These are phyloP conservation scores for Onychorhynchus coronatus DNA, from an alignment of 2,113 vertebrate species.

Conservation along the genomic window DNA sequence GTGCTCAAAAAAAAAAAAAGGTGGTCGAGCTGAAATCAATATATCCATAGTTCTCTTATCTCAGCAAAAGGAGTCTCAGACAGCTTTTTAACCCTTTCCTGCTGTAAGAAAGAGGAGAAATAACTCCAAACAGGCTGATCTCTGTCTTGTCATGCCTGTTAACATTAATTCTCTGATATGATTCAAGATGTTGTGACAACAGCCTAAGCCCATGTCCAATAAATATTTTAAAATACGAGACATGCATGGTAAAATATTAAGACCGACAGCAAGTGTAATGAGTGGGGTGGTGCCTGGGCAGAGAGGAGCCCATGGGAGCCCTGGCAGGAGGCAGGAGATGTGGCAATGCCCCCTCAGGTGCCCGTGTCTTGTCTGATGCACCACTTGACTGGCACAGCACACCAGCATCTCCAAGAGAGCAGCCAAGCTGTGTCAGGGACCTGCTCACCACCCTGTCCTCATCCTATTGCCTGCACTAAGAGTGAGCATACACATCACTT, in stretches of 20 bases:
- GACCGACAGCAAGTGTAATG: not conserved
- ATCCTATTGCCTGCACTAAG: not conserved
- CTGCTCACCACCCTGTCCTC: not conserved
- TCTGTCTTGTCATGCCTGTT: not conserved
- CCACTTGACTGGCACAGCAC: not conserved
- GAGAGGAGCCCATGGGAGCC: not conserved
- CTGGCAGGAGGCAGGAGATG: not conserved
- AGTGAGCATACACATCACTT: not conserved
- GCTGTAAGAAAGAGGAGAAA: not conserved
- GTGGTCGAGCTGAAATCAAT: conserved; percentile 25
- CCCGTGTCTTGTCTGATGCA: too few species aligned
- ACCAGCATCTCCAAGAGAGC: not conserved
- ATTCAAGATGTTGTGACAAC: not conserved
- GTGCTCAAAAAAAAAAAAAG: not conserved
- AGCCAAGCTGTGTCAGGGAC: not conserved
- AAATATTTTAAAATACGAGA: not conserved
- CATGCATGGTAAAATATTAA: not conserved
- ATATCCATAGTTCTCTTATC: conserved; percentile 13
- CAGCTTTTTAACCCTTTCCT: conserved; percentile 30
- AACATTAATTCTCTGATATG: not conserved
- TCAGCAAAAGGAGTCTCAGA: conserved; percentile 43
- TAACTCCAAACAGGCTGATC: not conserved
- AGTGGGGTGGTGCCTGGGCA: rapidly evolving
- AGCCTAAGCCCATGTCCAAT: not conserved
- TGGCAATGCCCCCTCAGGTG: not conserved